Base-by-base conservation (phyloP, 2,888 invertebrate genomes). In the Neoitamus cyanurus region DNA sequence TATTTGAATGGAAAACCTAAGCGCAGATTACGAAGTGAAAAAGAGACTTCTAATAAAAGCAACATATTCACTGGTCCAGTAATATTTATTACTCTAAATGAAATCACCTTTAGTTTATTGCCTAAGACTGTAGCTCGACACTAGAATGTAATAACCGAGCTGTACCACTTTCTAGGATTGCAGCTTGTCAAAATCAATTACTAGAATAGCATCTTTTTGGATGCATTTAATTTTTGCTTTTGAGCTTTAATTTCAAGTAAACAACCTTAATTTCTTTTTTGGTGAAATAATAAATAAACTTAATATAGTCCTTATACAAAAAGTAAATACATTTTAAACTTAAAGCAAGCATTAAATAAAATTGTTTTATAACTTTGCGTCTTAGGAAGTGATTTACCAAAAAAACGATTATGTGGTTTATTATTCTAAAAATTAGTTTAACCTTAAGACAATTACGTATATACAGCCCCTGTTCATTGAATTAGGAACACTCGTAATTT, bases 1-100 rank as follows among this genome's bases (percentile, higher is more conserved):
- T 70, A 70, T 70, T 70, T 70, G 58, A 70, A 70, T 70, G 70
- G 70, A 6, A 70, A 30, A 70, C 34, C 70, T 70, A 31, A 69
- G 34, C 34, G 30, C 70, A 70, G 70, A 70, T 70, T 70, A 70
- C 70, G 34, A 70, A 34, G n/a, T 70, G 70, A 70, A 70, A 30
- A 70, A 70, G 34, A 30, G 15, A 13, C 70, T 58, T 31, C 70
- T 70, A 70, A 70, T 70, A 70, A 70, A 48, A 48, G 58, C 70
- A 30, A 70, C 34, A 31, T 70, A 70, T 31, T 70, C 70, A 31
- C 30, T 58, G 58, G 58, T 30, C 30, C 15, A 30, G 34, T 70
- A 70, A 70, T 34, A 34, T 34, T 70, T 70, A 70, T 70, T 70
- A 15, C 31, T 31, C 31, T 28, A 70, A 70, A 70, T 70, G 34